A percentile compares a stretch with the other conserved stretches of the same genome.
These are phyloP conservation scores for Callocephalon fimbriatum DNA, from an alignment of 2,113 vertebrate genomes.

Conservation along the genomic window DNA sequence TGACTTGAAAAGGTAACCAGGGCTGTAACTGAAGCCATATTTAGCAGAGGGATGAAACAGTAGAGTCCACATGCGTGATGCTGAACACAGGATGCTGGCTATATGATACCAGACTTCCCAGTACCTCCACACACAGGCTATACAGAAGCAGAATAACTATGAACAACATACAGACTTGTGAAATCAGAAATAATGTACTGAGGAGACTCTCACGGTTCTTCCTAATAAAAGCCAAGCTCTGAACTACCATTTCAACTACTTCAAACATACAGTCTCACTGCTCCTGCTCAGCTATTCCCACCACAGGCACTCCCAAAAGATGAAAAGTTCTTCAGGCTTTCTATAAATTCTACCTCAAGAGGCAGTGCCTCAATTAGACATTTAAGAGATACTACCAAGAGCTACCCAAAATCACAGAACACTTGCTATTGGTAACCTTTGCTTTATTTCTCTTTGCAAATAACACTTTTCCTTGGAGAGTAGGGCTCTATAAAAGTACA, in stretches of 20 bases:
- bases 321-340: not conserved
- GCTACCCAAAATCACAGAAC: not conserved
- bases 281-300: not conserved
- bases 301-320: not conserved
- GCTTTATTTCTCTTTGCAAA: constrained; percentile 5
- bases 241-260: not conserved
- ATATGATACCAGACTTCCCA: not conserved
- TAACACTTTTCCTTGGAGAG: not conserved
- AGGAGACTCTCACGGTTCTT: not conserved
- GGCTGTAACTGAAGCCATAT: not conserved
- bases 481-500: not conserved
- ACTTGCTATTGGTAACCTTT: not conserved
- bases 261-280: not conserved
- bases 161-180: not conserved
- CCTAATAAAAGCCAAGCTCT: not conserved
- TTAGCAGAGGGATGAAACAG: not conserved
- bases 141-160: not conserved
- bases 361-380: not conserved
- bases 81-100: not conserved
- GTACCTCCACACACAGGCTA: not conserved
- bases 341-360: not conserved
- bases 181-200: not conserved
- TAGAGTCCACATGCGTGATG: not conserved
- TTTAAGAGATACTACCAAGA: not conserved
- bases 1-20: constrained; percentile 25